Percentiles rank a stretch among this genome's conserved stretches.
phyloP scores from a whole-genome alignment of 2,113 vertebrate genomes.

The Spea bombifrons region DNA sequence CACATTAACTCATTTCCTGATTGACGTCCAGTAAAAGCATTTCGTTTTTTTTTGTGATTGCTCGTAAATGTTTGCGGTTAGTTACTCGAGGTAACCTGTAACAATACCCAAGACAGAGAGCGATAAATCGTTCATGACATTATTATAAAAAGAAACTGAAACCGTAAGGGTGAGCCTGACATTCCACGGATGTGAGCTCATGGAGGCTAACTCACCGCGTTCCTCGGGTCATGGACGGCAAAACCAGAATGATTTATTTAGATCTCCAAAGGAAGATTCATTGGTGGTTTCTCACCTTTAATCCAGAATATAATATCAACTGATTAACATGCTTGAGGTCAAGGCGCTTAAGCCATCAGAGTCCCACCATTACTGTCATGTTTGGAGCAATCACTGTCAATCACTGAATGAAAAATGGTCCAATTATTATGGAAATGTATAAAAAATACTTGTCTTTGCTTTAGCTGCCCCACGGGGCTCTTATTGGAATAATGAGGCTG shows the following conservation, averaged over 20 bases:
- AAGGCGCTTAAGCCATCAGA: too few species aligned
- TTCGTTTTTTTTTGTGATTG: too few species aligned
- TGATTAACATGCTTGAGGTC: not conserved
- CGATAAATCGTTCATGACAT: not conserved
- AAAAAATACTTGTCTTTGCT: too few species aligned
- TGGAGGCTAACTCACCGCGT: not conserved
- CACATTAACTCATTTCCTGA: too few species aligned
- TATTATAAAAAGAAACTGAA: not conserved
- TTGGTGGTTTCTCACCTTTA: not conserved
- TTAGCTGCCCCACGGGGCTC: too few species aligned
- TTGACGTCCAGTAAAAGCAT: too few species aligned
- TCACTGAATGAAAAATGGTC: too few species aligned
- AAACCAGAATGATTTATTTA: not conserved
- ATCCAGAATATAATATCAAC: not conserved
- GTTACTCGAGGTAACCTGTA: not conserved
- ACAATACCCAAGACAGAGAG: not conserved
- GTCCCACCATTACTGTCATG: too few species aligned
- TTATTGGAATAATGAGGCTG: too few species aligned
- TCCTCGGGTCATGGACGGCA: not conserved
- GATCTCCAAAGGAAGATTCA: slow-evolving; percentile 4
- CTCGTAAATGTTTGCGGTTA: too few species aligned
- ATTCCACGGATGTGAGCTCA: slow-evolving; percentile 27
- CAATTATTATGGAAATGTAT: too few species aligned
- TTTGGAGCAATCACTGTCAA: too few species aligned
- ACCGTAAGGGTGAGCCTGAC: not conserved